Base-by-base conservation (phyloP, 2,888 invertebrate genomes). In the Agrilus cyanescens region DNA sequence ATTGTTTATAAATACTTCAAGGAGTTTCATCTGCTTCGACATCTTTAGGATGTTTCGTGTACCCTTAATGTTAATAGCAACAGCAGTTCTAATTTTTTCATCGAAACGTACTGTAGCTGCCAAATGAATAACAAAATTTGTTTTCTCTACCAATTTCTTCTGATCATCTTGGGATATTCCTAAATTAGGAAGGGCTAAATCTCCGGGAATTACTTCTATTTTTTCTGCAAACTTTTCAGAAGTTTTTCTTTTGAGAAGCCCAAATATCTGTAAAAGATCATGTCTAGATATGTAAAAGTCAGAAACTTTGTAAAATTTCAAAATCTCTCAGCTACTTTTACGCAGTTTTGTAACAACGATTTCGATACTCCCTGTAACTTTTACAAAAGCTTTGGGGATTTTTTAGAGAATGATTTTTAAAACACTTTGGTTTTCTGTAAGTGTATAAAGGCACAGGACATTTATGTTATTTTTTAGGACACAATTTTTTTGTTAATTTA, bases 31-130 rank as follows among this genome's bases (percentile, higher is more conserved):
- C 49, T 73, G 66, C 57, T 74, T 76, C 55, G 80, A 79, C 33
- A 86, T 63, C 7, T 70, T 66, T 10, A 85, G 59, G 45, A 85
- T 63, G 52, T 79, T 74, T 46, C 73, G 68, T 1, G 80, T 78
- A 37, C 78, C 79, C 30, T 75, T 65, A 7, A 84, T 75, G 63
- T 86, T 86, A 62, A 83, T 79, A 44, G 75, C 70, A 16, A 78
- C 69, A 0, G 85, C 80, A n/a, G 70, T 59, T 62, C 74, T 72
- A 10, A 87, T 63, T 37, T 73, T 74, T 57, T 85, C 85, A 57
- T 85, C 81, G 58, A 87, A 86, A 49, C 76, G 71, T 15, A 86
- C 79, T 1, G 84, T 84, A 1, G 85, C 85, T 2, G 85, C 85
- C 37, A 78, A 78, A 60, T 86, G 85, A 60, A 86, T 77, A 12